Conservation (phyloP, 2,797 vertebrate species). For the Clarias platycephalus region DNA sequence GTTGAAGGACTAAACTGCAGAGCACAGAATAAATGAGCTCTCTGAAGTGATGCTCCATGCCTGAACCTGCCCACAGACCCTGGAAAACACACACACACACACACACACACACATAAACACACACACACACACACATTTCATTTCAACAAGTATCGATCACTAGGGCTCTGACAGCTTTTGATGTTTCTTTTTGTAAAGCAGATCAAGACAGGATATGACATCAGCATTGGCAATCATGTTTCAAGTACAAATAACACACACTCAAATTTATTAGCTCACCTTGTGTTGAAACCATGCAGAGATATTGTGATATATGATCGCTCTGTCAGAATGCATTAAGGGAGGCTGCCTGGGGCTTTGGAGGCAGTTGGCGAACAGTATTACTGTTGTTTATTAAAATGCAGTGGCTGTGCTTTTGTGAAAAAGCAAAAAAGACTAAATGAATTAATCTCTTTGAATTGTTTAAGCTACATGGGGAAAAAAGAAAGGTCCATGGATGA, state of each 20-base stretch:
- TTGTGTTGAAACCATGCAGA: slow-evolving; percentile 43
- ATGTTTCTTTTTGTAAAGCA: slow-evolving; percentile 59
- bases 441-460: background rate
- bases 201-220: slow-evolving; percentile 64
- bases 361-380: background rate
- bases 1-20: slow-evolving; percentile 28
- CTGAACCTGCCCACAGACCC: slow-evolving; percentile 20
- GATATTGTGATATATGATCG: slow-evolving; percentile 20
- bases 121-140: slow-evolving; percentile 21
- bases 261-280: slow-evolving; percentile 62
- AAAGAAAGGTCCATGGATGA: background rate
- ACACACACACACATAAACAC: slow-evolving; percentile 13
- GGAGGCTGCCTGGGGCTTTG: background rate
- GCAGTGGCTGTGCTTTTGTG: background rate
- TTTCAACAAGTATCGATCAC: slow-evolving; percentile 58
- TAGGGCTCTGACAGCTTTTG: slow-evolving; percentile 39
- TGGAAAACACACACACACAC: slow-evolving; percentile 5
- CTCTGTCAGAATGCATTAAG: slow-evolving; percentile 6
- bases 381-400: slow-evolving; percentile 10
- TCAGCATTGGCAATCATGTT: slow-evolving; percentile 60
- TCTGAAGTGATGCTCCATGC: slow-evolving; percentile 6
- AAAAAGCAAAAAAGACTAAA: background rate
- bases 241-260: slow-evolving; percentile 41
- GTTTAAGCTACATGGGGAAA: background rate
- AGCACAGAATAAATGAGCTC: slow-evolving; percentile 19